Conservation (phyloP, 2,113 vertebrate species). For the Mionectes macconnelli region DNA sequence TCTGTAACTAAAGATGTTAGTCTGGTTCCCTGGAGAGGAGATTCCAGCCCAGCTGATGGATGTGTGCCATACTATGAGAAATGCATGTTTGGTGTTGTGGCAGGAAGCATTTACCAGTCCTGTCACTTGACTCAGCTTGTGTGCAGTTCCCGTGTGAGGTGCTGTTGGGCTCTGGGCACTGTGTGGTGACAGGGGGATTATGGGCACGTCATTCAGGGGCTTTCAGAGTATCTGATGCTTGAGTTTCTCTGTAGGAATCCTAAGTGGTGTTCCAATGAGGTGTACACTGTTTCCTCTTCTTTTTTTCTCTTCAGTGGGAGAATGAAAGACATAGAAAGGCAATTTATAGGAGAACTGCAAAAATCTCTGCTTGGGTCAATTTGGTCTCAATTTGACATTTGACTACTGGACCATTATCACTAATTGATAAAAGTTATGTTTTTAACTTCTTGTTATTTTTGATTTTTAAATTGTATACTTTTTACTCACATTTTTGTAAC, state of each 20-base stretch:
- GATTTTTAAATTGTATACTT: background rate
- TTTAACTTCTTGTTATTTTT: background rate
- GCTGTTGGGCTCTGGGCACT: background rate
- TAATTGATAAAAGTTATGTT: background rate
- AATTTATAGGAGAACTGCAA: background rate
- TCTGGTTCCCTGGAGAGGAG: background rate
- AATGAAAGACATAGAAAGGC: background rate
- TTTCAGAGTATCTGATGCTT: background rate
- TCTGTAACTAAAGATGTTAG: background rate
- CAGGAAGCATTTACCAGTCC: background rate
- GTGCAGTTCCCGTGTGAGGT: background rate
- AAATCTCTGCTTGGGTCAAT: background rate
- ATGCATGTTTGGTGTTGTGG: background rate
- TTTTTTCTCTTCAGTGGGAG: background rate
- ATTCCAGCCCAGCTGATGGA: background rate
- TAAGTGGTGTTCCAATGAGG: background rate
- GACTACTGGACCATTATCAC: background rate
- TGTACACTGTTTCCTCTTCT: background rate
- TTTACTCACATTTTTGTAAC: background rate
- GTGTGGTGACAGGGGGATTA: background rate
- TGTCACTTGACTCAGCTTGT: background rate
- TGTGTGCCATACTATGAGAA: background rate
- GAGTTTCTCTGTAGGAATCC: background rate
- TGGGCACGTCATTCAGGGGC: rapidly evolving
- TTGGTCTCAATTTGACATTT: background rate